A percentile compares a stretch with the other conserved stretches of the same genome.
These are phyloP conservation scores for Pachliopta kotzebuea DNA, from an alignment of 2,888 invertebrate genomes.

Conservation along the genomic window DNA sequence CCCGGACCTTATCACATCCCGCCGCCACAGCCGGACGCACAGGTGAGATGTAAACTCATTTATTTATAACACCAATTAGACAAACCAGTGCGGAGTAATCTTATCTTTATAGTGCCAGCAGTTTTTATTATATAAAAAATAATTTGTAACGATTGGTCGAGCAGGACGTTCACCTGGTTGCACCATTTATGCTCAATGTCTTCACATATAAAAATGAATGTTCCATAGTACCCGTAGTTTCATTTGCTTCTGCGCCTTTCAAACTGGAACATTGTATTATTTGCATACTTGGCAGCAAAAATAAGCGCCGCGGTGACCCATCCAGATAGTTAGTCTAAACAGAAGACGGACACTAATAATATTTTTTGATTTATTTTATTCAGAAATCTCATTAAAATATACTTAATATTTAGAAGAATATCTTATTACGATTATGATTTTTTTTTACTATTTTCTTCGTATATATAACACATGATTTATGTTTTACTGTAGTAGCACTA, in stretches of 20 bases:
- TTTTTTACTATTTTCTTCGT: too few species aligned
- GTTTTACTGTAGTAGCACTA: too few species aligned
- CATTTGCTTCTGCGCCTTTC: not conserved
- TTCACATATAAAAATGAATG: not conserved
- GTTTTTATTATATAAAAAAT: too few species aligned
- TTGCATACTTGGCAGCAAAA: not conserved
- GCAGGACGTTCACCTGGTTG: not conserved
- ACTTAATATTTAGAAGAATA: too few species aligned
- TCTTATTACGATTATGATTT: too few species aligned
- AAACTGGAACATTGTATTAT: not conserved
- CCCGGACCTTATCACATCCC: conserved; percentile 78
- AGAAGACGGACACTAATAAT: not conserved
- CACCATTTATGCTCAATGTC: not conserved
- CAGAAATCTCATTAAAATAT: too few species aligned
- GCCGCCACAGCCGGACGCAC: conserved; percentile 69
- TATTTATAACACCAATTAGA: not conserved
- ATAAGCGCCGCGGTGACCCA: not conserved
- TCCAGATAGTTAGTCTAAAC: not conserved
- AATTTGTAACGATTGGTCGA: too few species aligned
- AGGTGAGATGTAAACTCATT: conserved; percentile 44
- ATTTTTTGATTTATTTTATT: too few species aligned
- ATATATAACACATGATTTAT: too few species aligned
- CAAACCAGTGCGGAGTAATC: too few species aligned
- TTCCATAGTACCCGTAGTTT: not conserved
- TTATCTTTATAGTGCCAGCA: too few species aligned